phyloP scores from a whole-genome alignment of 2,888 invertebrate species.

The Meta bourneti region DNA sequence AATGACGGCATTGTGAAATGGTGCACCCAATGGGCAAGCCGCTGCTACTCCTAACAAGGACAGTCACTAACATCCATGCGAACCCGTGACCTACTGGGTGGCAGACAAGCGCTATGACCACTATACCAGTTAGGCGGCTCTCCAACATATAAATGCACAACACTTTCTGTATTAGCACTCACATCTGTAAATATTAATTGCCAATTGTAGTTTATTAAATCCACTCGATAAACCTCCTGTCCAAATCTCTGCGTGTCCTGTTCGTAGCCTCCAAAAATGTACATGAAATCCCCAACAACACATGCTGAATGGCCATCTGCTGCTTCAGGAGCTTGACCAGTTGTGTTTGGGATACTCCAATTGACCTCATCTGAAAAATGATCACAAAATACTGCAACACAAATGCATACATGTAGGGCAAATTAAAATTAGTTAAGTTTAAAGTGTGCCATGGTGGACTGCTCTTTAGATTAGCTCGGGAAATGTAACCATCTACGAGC shows the following conservation, averaged over 20 bases:
- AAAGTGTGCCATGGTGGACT: too few relatives aligned
- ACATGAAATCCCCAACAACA: constrained; percentile 89
- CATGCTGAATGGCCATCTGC: constrained; percentile 96
- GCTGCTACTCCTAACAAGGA: too few relatives aligned
- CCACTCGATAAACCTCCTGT: constrained; percentile 88
- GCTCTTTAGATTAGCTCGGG: too few relatives aligned
- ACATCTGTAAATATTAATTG: constrained; percentile 79
- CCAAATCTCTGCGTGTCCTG: constrained; percentile 90
- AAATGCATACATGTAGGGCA: background rate
- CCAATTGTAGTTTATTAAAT: constrained; percentile 89
- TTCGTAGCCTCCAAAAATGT: constrained; percentile 94
- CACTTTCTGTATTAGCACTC: background rate
- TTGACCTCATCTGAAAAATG: constrained; percentile 79
- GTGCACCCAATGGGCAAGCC: too few relatives aligned
- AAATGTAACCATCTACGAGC: too few relatives aligned
- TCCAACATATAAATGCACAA: too few relatives aligned
- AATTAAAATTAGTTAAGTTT: too few relatives aligned
- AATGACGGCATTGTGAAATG: too few relatives aligned
- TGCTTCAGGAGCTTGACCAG: constrained; percentile 88
- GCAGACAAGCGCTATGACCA: too few relatives aligned
- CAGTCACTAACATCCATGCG: too few relatives aligned
- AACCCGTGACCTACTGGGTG: too few relatives aligned
- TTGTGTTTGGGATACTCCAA: constrained; percentile 81
- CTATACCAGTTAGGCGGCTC: too few relatives aligned
- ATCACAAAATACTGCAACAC: background rate